phyloP scores from a whole-genome alignment of 2,113 vertebrate genomes.

The Blennius ocellaris region DNA sequence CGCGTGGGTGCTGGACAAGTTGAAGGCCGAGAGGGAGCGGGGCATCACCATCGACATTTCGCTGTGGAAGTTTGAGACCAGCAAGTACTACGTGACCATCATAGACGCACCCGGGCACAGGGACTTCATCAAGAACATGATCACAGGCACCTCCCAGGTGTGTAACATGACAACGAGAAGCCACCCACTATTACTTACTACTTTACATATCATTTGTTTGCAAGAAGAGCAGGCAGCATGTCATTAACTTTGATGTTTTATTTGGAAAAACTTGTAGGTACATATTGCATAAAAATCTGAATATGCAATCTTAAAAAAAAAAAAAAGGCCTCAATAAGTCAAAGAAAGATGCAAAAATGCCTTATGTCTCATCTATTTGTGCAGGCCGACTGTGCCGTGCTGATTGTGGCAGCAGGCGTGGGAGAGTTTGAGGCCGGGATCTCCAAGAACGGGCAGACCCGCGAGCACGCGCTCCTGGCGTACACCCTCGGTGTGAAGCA shows the following conservation, averaged over 20 bases:
- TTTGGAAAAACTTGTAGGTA: no score
- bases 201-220: neutral
- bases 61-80: slow-evolving; percentile 98
- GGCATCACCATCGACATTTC: slow-evolving; percentile 99
- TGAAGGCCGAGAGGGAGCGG: slow-evolving; percentile 97
- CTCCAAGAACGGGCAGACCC: slow-evolving; percentile 97
- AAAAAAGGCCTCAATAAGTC: no score
- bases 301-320: no score
- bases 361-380: neutral
- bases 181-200: neutral
- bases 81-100: slow-evolving; percentile 98
- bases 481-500: slow-evolving; percentile 98
- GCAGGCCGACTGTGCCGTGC: slow-evolving; percentile 97
- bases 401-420: slow-evolving; percentile 95
- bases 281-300: no score
- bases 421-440: slow-evolving; percentile 97
- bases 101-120: slow-evolving; percentile 97
- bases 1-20: slow-evolving; percentile 98
- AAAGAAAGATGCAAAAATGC: no score
- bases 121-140: slow-evolving; percentile 99
- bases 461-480: slow-evolving; percentile 96
- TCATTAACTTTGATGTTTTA: no score
- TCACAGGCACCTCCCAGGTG: slow-evolving; percentile 98
- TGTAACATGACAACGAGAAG: slow-evolving; percentile 18
- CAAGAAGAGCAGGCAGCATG: no score